phyloP scores from a whole-genome alignment of 2,888 invertebrate genomes.

The Chouioia cunea region DNA sequence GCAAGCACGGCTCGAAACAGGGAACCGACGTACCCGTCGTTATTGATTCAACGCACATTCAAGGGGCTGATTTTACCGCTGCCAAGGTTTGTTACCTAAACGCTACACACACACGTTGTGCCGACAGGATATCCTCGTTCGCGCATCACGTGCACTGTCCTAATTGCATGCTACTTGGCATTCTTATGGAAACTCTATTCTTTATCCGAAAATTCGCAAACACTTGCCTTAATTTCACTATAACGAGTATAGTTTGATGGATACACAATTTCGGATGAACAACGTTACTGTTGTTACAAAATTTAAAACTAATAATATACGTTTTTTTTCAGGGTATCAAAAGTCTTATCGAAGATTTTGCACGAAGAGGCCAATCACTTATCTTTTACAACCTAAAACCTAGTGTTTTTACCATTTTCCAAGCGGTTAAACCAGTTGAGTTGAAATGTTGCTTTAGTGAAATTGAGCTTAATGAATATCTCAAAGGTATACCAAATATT shows the following conservation, averaged over 20 bases:
- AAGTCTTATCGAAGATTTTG: slow-evolving; percentile 73
- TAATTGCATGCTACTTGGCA: too few relatives aligned
- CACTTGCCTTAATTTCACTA: too few relatives aligned
- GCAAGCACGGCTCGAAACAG: slow-evolving; percentile 77
- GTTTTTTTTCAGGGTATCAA: slow-evolving; percentile 73
- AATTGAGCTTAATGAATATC: slow-evolving; percentile 71
- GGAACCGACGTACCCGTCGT: slow-evolving; percentile 74
- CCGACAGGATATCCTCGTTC: too few relatives aligned
- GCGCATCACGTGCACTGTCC: neutral
- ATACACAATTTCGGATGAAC: too few relatives aligned
- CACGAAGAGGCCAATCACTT: slow-evolving; percentile 72
- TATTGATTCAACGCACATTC: slow-evolving; percentile 75
- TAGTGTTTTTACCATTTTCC: slow-evolving; percentile 72
- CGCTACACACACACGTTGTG: neutral
- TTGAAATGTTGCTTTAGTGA: slow-evolving; percentile 72
- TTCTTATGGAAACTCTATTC: too few relatives aligned
- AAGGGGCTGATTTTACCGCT: slow-evolving; percentile 77
- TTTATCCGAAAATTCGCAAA: too few relatives aligned
- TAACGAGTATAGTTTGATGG: too few relatives aligned
- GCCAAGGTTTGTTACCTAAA: slow-evolving; percentile 70
- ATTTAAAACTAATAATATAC: neutral
- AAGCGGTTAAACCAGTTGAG: slow-evolving; percentile 72
- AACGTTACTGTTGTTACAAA: too few relatives aligned
- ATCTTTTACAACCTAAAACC: slow-evolving; percentile 74
- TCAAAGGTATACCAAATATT: slow-evolving; percentile 67